Evolutionary conservation across 1,140 invertebrate species (phyloP).

Genomic region (Platorchestia sp.): DNA sequence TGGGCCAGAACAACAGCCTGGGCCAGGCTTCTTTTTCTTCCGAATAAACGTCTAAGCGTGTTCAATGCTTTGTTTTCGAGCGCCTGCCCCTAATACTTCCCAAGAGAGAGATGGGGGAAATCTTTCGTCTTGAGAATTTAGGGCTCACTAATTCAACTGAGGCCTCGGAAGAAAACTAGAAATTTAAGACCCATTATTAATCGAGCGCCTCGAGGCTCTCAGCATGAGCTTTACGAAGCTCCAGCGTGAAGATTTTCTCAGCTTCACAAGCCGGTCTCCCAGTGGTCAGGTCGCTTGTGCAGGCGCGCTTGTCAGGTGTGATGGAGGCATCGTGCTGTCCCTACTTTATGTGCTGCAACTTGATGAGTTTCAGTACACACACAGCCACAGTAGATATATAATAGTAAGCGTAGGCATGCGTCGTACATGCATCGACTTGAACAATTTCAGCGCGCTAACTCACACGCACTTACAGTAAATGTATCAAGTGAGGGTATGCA

Average conservation of each 20-base stretch:
- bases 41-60: background rate
- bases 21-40: background rate
- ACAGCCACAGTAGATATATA: no score
- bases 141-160: background rate
- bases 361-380: background rate
- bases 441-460: no score
- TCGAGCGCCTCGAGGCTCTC: background rate
- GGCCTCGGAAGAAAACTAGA: background rate
- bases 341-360: background rate
- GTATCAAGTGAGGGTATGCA: no score
- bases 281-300: background rate
- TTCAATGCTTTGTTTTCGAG: background rate
- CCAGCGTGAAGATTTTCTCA: background rate
- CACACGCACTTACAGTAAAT: no score
- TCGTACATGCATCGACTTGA: no score
- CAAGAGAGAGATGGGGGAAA: background rate
- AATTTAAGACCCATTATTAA: conserved; percentile 2
- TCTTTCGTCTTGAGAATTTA: background rate
- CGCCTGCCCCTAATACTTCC: background rate
- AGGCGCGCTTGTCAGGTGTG: background rate
- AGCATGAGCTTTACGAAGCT: background rate
- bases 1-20: background rate
- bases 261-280: no score
- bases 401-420: no score
- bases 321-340: no score